Evolutionary conservation across 2,113 vertebrate species (phyloP), one percentile per base, ranked within the genome.

Genomic region (Sminthopsis crassicaudata): DNA sequence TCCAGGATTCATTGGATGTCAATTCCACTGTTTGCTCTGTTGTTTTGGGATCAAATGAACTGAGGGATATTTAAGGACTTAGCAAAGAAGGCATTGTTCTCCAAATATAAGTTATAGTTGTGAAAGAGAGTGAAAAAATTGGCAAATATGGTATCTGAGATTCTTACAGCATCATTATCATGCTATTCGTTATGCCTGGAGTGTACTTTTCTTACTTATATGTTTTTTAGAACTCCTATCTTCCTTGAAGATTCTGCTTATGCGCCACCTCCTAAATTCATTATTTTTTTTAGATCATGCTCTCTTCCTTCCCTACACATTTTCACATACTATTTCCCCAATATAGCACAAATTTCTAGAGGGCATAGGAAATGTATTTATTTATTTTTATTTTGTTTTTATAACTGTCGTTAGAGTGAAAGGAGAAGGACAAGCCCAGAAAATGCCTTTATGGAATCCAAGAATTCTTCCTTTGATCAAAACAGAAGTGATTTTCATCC

Each of bases 401-500:
- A 84, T 84, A 42, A 42, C n/a, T 84, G 5, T 19, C 8, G 54
- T 95, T 90, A 53, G 84, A 91, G 23, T 19, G 52, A 92, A 0
- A 95, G 24, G 76, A 94, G 57, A 90, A 95, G 53, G 60, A 89
- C 90, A 16, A 60, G 5, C 2, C 27, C 52, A 51, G 23, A 26
- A 93, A 92, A 90, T 57, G 46, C 0, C 0, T 91, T 53, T 30
- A 19, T 25, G 92, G 50, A 12, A 90, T 90, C 60, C 93, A 54
- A n/a, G 26, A 53, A 84, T 92, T 53, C 46, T 93, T 91, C 94
- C 42, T 60, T 92, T 6, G 6, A 42, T 8, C 23, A 46, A 91
- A 94, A 89, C 42, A 26, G 26, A 55, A 53, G 52, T 57, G 55
- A 46, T 84, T 95, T 91, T 96, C 57, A 91, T 95, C 46, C 42